Evolutionary conservation across 2,888 invertebrate genomes (phyloP).

Genomic region (Drosophila nr. fundita): DNA sequence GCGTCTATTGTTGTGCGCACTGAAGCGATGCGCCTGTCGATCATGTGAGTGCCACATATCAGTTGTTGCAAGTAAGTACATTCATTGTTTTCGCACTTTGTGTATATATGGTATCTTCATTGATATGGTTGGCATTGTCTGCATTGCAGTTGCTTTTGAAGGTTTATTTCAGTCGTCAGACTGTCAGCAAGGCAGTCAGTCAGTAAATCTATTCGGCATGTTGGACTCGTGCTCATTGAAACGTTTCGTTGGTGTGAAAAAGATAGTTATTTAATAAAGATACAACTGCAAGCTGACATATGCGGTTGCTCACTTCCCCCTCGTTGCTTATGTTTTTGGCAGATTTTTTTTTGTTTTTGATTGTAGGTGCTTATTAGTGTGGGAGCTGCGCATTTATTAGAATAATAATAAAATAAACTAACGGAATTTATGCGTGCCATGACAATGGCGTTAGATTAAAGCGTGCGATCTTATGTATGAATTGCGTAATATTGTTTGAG

Average conservation of each 20-base stretch:
- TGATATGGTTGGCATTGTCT: slow-evolving; percentile 74
- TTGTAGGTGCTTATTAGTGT: slow-evolving; percentile 64
- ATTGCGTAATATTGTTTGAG: slow-evolving; percentile 48
- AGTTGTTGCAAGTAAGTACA: slow-evolving; percentile 34
- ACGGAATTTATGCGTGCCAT: slow-evolving; percentile 68
- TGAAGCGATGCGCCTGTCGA: slow-evolving; percentile 66
- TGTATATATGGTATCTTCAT: slow-evolving; percentile 63
- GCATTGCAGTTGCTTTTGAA: slow-evolving; percentile 66
- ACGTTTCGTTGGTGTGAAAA: slow-evolving; percentile 62
- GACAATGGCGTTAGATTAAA: slow-evolving; percentile 56
- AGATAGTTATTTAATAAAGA: slow-evolving; percentile 55
- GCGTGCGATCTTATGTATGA: slow-evolving; percentile 42
- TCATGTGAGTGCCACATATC: slow-evolving; percentile 50
- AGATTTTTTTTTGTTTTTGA: slow-evolving; percentile 18
- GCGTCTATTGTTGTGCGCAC: slow-evolving; percentile 49
- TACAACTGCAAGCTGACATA: slow-evolving; percentile 29
- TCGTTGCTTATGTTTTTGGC: slow-evolving; percentile 34
- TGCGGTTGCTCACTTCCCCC: slow-evolving; percentile 16
- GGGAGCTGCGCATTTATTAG: slow-evolving; percentile 72
- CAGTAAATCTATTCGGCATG: slow-evolving; percentile 27
- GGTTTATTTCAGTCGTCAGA: slow-evolving; percentile 67
- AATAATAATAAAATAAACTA: slow-evolving; percentile 69
- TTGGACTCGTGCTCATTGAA: slow-evolving; percentile 61
- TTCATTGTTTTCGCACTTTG: slow-evolving; percentile 46
- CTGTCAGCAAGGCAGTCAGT: slow-evolving; percentile 39